Evolutionary conservation across 1,140 invertebrate genomes (phyloP).

Genomic region (Galendromus occidentalis): DNA sequence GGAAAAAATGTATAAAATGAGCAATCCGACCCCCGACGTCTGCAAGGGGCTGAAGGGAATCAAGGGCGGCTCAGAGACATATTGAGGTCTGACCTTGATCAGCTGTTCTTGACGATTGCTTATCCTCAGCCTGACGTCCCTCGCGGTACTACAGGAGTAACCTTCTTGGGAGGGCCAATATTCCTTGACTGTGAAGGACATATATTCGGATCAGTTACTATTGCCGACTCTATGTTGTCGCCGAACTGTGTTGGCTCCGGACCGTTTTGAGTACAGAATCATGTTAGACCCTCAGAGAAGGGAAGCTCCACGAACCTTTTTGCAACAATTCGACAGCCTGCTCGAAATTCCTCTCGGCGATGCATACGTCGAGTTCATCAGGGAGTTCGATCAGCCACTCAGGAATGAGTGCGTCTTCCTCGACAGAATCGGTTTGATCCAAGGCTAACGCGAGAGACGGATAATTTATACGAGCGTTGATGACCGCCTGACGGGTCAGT

Average conservation of each 20-base stretch:
- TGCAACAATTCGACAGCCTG: constrained; percentile 64
- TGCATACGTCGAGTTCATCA: constrained; percentile 85
- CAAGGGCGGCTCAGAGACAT: too few species aligned
- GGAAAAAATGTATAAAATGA: constrained; percentile 44
- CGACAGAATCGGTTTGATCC: constrained; percentile 39
- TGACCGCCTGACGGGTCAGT: constrained; percentile 25
- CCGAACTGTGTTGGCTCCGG: too few species aligned
- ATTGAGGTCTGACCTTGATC: not conserved
- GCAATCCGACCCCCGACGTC: constrained; percentile 7
- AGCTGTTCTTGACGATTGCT: not conserved
- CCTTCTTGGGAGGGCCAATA: constrained; percentile 16
- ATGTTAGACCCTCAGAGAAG: too few species aligned
- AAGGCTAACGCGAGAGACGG: not conserved
- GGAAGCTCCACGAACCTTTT: constrained; percentile 34
- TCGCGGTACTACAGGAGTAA: constrained; percentile 15
- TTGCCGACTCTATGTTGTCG: too few species aligned
- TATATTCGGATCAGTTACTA: too few species aligned
- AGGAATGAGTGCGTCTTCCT: constrained; percentile 36
- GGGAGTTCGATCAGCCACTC: constrained; percentile 80
- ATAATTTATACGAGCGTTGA: not conserved
- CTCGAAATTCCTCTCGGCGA: constrained; percentile 92
- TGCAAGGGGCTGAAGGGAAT: too few species aligned
- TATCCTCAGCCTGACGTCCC: not conserved
- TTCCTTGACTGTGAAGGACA: not conserved
- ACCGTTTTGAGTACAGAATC: too few species aligned